Percentiles rank a stretch among this genome's conserved stretches.
Conservation (phyloP, 2,888 invertebrate genomes). For the Synanthedon vespiformis region DNA sequence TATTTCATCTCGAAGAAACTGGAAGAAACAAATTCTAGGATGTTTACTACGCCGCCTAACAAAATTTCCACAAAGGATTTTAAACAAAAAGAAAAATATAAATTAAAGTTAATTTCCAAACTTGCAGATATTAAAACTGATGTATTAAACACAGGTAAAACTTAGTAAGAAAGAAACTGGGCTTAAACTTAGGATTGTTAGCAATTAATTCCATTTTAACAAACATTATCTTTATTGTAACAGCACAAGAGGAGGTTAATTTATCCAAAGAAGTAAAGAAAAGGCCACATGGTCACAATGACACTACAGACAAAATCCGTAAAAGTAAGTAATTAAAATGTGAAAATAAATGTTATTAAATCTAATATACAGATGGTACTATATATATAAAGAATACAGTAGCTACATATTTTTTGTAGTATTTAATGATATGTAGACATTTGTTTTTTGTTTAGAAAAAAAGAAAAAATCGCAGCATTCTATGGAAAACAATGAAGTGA, state of each 20-base stretch:
- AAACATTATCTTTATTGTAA: background rate
- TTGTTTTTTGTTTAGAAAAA: no score
- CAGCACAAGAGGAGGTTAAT: background rate
- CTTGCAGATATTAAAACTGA: conserved; percentile 48
- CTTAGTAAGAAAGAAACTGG: background rate
- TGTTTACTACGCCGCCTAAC: conserved; percentile 69
- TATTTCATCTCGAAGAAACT: no score
- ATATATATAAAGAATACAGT: no score
- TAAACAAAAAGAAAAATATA: conserved; percentile 81
- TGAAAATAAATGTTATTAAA: no score
- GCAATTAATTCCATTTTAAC: background rate
- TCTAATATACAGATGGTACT: no score
- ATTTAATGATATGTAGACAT: no score
- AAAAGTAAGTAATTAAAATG: conserved; percentile 30
- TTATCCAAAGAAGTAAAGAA: conserved; percentile 21
- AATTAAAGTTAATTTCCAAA: conserved; percentile 64
- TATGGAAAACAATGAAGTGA: no score
- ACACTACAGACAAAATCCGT: conserved; percentile 11
- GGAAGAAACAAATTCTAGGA: no score
- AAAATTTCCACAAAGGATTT: conserved; percentile 82
- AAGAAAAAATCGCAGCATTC: no score
- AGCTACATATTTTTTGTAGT: no score
- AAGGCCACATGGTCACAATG: conserved; percentile 26
- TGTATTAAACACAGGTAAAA: background rate
- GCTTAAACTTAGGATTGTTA: background rate